Conservation (phyloP, 2,113 vertebrate species). For the Proterorhinus semilunaris region DNA sequence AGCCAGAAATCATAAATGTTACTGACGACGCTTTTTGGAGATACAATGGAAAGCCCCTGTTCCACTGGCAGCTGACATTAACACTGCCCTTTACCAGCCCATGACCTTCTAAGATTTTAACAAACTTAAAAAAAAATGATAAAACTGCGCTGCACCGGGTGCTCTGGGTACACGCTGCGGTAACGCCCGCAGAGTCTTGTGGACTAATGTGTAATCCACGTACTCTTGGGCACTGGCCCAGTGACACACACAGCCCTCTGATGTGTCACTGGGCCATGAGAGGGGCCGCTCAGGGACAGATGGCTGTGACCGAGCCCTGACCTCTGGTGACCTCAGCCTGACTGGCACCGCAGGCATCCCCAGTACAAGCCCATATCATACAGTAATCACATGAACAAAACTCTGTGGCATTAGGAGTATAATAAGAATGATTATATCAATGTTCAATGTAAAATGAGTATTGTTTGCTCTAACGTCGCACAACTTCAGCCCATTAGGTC, state of each 20-base stretch:
- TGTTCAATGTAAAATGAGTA: too few species aligned
- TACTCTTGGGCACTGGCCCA: conserved; percentile 17
- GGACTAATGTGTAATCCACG: conserved; percentile 36
- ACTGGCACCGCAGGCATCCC: conserved; percentile 23
- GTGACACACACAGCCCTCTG: conserved; percentile 22
- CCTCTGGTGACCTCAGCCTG: conserved; percentile 50
- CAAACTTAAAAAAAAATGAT: not conserved
- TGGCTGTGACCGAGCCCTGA: conserved; percentile 55
- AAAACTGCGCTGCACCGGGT: not conserved
- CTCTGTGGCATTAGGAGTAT: not conserved
- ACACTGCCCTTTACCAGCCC: too few species aligned
- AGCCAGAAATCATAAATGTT: too few species aligned
- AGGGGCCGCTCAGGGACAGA: conserved; percentile 27
- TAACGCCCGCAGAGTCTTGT: not conserved
- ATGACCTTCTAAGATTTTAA: not conserved
- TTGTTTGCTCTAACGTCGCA: too few species aligned
- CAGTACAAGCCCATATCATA: not conserved
- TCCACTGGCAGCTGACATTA: too few species aligned
- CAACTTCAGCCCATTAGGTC: too few species aligned
- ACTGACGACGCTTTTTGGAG: too few species aligned
- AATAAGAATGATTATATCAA: not conserved
- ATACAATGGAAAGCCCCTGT: too few species aligned
- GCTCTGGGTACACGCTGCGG: too few species aligned
- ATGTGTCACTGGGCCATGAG: conserved; percentile 44
- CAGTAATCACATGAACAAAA: not conserved